A percentile compares a stretch with the other conserved stretches of the same genome.
Conservation (phyloP, 2,113 vertebrate genomes). For the Oreochromis spilurus region DNA sequence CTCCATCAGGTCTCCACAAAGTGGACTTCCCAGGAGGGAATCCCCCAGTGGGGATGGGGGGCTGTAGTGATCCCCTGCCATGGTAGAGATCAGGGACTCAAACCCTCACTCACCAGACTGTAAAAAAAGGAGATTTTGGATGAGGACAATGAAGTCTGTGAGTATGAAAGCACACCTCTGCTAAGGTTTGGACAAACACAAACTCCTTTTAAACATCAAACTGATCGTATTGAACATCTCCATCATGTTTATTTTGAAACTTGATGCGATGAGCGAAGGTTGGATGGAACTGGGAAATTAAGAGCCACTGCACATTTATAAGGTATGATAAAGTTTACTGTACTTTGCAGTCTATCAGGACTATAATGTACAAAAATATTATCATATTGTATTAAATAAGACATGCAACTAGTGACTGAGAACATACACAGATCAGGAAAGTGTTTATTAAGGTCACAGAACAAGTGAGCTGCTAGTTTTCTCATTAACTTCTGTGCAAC, state of each 20-base stretch:
- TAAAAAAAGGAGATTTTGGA: background rate
- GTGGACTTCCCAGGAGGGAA: slow-evolving; percentile 80
- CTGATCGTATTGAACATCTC: background rate
- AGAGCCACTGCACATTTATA: background rate
- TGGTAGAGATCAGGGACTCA: slow-evolving; percentile 54
- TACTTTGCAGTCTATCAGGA: background rate
- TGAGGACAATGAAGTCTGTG: background rate
- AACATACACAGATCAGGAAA: background rate
- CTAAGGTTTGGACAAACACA: background rate
- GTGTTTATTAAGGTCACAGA: background rate
- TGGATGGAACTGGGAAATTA: background rate
- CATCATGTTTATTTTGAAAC: rapidly evolving
- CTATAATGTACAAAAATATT: background rate
- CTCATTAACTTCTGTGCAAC: background rate
- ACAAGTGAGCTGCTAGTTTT: background rate
- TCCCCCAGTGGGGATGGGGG: slow-evolving; percentile 80
- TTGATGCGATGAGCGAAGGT: background rate
- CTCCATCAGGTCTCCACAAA: slow-evolving; percentile 87
- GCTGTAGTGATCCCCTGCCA: slow-evolving; percentile 81
- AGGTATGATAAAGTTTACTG: background rate
- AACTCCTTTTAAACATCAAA: background rate
- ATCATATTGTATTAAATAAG: background rate
- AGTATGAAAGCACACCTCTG: background rate
- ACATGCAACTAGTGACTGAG: background rate
- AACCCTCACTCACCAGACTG: slow-evolving; percentile 65